Evolutionary conservation across 2,113 vertebrate genomes (phyloP).

Genomic region (Vidua macroura): DNA sequence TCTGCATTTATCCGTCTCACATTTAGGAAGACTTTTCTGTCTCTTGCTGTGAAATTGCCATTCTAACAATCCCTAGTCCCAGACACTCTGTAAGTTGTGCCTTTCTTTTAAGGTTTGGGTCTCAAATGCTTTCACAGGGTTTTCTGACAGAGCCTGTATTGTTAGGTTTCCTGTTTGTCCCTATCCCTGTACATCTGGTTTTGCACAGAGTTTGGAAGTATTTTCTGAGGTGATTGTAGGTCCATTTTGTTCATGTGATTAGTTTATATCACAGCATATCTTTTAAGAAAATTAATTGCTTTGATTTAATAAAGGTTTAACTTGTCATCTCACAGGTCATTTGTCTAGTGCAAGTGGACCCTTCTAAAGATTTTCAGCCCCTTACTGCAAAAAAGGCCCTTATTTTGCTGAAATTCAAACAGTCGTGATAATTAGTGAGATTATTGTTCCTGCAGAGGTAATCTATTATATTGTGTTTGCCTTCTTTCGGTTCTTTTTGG

Average conservation of each 20-base stretch:
- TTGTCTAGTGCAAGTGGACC: background rate
- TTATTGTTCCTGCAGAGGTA: background rate
- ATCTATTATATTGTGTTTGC: background rate
- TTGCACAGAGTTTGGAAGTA: background rate
- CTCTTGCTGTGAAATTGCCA: background rate
- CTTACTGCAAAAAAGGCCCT: background rate
- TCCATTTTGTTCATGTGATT: background rate
- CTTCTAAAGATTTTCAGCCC: background rate
- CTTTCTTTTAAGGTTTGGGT: background rate
- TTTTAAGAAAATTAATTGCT: background rate
- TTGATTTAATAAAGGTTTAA: background rate
- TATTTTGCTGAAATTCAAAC: background rate
- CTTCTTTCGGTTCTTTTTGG: background rate
- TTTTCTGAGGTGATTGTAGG: background rate
- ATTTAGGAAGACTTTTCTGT: background rate
- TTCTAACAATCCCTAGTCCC: background rate
- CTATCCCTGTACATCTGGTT: background rate
- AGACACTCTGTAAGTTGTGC: background rate
- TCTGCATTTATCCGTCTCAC: background rate
- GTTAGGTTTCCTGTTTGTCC: background rate
- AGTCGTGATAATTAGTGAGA: background rate
- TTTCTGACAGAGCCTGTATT: background rate
- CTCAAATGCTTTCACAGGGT: background rate
- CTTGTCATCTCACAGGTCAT: background rate
- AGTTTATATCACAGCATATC: background rate